phyloP scores from a whole-genome alignment of 2,888 invertebrate genomes.

The Eueremaeus valkanovi region DNA sequence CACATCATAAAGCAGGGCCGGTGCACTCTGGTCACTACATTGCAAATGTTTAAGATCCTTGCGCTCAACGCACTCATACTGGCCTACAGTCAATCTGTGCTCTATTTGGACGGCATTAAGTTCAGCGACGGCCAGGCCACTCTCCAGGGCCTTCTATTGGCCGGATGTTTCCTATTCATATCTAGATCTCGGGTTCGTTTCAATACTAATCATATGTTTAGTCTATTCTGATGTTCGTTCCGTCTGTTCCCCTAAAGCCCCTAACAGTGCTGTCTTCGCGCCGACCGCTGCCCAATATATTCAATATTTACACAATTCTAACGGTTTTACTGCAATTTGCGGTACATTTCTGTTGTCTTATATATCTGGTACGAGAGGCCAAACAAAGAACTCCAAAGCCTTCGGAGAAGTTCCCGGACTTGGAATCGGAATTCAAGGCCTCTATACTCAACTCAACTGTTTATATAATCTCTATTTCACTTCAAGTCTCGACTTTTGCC shows the following conservation, averaged over 20 bases:
- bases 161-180: constrained; percentile 96
- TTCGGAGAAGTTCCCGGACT: constrained; percentile 55
- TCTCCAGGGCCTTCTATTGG: constrained; percentile 82
- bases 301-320: constrained; percentile 92
- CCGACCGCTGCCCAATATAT: constrained; percentile 95
- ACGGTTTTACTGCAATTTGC: constrained; percentile 92
- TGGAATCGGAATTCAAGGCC: constrained; percentile 81
- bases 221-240: not conserved
- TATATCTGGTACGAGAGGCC: constrained; percentile 81
- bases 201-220: too few species aligned
- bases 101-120: constrained; percentile 96
- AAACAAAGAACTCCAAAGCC: constrained; percentile 63
- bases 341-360: constrained; percentile 85
- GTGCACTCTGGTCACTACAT: constrained; percentile 95
- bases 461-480: constrained; percentile 93
- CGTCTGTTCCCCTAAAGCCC: constrained; percentile 64
- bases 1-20: constrained; percentile 99
- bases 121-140: constrained; percentile 97
- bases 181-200: constrained; percentile 84
- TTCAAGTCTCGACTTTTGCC: constrained; percentile 97
- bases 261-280: constrained; percentile 85
- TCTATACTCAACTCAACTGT: constrained; percentile 96
- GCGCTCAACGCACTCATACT: constrained; percentile 95
- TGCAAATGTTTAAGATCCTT: constrained; percentile 99
- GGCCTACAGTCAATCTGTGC: constrained; percentile 96